Evolutionary conservation across 2,113 vertebrate species (phyloP), one percentile per base, ranked within the genome.

Genomic region (Lepus europaeus): DNA sequence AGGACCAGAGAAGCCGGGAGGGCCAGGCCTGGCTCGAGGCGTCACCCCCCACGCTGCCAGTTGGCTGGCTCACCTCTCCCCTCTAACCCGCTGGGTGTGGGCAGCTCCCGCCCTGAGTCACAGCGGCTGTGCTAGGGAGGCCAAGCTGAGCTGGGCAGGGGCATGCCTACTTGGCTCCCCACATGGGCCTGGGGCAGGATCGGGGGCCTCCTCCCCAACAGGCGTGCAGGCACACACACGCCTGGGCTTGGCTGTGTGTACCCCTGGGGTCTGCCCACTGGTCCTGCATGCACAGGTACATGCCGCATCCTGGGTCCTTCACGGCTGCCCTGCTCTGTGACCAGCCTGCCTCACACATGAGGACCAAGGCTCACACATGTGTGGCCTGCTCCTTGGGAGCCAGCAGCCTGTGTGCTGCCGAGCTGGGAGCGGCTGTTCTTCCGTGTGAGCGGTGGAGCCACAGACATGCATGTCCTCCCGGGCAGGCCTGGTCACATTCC

Each of bases 401-500:
- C 1, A 31, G 73, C 17, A 56, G 74, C 79, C 51, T 9, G 23
- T 31, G 76, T 90, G 63, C 90, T 29, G 0, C 51, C 82, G 56
- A 11, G 20, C 20, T 72, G 89, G 94, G 89, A 96, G 80, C 11
- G 85, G 87, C 83, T 87, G 78, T 22, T 78, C 59, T 93, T 94
- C 82, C 8, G 8, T 79, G 87, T 20, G 70, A 89, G 89, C 83
- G 87, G 87, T 12, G 83, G 64, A 59, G 61, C 36, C 3, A 1
- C 0, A 22, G 82, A 82, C 91, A 82, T 76, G 80, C 14, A 63
- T 64, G 93, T 89, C 93, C 83, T 96, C 87, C 96, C 51, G 49
- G 93, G 88, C 97, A 96, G 92, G 97, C 95, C 88, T 63, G 74
- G 95, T 90, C 90, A 97, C 97, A 97, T 97, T 97, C 97, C 68